These are phyloP conservation scores for Brachyhypopomus gauderio DNA, from an alignment of 2,113 vertebrate genomes.

Conservation along the genomic window DNA sequence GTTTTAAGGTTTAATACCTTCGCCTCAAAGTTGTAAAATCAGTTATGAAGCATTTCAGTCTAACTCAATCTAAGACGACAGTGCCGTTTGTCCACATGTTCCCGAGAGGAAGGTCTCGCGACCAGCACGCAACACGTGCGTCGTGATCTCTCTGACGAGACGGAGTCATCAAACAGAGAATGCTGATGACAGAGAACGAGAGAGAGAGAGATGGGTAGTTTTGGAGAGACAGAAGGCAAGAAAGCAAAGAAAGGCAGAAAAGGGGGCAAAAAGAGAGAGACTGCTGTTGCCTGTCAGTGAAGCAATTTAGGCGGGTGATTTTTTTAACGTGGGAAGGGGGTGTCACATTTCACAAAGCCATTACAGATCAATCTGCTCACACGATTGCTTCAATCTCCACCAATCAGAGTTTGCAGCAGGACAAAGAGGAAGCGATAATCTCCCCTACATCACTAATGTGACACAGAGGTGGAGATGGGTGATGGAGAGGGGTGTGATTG, in stretches of 20 bases:
- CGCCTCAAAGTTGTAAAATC: too few species aligned
- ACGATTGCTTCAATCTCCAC: slow-evolving; percentile 44
- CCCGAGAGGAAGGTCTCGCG: background rate
- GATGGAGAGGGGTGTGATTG: background rate
- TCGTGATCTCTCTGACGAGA: slow-evolving; percentile 24
- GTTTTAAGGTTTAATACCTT: too few species aligned
- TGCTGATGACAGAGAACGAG: slow-evolving; percentile 10
- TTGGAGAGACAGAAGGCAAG: too few species aligned
- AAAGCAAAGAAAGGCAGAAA: too few species aligned
- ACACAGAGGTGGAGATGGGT: background rate
- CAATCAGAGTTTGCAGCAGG: slow-evolving; percentile 1
- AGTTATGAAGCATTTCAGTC: too few species aligned
- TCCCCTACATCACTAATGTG: slow-evolving; percentile 24
- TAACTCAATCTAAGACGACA: too few species aligned
- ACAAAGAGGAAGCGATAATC: background rate
- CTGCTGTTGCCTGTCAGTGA: too few species aligned
- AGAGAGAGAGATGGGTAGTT: slow-evolving; percentile 25
- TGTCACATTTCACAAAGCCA: slow-evolving; percentile 52
- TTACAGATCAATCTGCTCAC: slow-evolving; percentile 50
- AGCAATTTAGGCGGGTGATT: background rate
- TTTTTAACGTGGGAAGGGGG: background rate
- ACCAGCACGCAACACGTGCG: background rate
- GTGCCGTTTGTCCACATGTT: background rate
- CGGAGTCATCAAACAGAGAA: slow-evolving; percentile 30
- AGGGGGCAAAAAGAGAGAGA: too few species aligned